Base-by-base conservation (phyloP, 2,113 vertebrate genomes). In the Mungos mungo region DNA sequence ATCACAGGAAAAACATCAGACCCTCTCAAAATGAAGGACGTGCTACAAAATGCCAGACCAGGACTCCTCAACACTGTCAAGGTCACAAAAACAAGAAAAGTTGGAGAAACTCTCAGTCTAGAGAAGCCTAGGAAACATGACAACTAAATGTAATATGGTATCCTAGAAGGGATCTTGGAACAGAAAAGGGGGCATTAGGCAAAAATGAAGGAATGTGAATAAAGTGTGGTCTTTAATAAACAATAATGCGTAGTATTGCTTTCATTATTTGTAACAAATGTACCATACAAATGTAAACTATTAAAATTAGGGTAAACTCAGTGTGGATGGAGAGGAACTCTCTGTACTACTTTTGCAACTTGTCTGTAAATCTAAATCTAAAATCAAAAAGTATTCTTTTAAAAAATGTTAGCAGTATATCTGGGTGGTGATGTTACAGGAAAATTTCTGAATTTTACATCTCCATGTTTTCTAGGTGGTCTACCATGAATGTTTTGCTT, bases 1-100 rank as follows among this genome's bases (percentile, higher is more conserved):
- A 77, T 65, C 96, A 74, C 25, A 4, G 93, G 71, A 19, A 83
- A 91, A 91, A 38, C 7, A 81, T 27, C 63, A 25, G 65, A 80
- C 29, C 29, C 27, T 77, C 38, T 54, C 74, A 45, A 77, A 45
- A 21, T 33, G 52, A 90, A 90, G 60, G 60, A 19, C 52, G 5
- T 7, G 33, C 69, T 33, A n/a, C 60, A 65, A 92, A 72, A 38
- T 16, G 72, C 29, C 38, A 65, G 41, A 69, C 45, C 29, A 41
- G 76, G 2, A 25, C 27, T 10, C 60, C 21, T 54, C 50, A 8
- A 74, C 63, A 57, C 29, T 7, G 2, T 15, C 80, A 21, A 88
- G 45, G 66, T 74, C 91, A 88, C 77, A 52, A 66, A 83, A 47
- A 41, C 50, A 83, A 83, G 63, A 14, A 13, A 92, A 68, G 25